Evolutionary conservation across 2,113 vertebrate species (phyloP).

Genomic region (Protobothrops flavoviridis): DNA sequence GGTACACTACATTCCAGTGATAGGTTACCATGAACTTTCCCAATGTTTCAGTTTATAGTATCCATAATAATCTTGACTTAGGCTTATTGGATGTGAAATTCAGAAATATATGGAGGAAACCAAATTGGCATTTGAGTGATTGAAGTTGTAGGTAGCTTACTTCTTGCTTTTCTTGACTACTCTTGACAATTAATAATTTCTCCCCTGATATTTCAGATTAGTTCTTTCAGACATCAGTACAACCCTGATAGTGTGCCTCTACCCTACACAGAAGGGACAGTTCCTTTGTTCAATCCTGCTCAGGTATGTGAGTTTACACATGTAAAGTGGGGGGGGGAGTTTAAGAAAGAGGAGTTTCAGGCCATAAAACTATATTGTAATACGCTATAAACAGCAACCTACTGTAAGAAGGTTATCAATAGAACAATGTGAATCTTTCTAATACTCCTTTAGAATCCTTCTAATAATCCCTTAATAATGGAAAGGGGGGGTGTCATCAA

Average conservation of each 20-base stretch:
- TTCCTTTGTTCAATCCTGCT: conserved; percentile 72
- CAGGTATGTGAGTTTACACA: conserved; percentile 40
- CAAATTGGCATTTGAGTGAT: background rate
- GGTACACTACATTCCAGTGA: background rate
- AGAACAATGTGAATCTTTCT: background rate
- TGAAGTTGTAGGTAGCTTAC: background rate
- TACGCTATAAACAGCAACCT: background rate
- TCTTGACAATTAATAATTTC: background rate
- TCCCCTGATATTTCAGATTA: background rate
- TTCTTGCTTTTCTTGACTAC: background rate
- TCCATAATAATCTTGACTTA: background rate
- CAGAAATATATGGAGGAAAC: background rate
- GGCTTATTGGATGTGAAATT: background rate
- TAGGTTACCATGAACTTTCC: background rate
- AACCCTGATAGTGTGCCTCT: conserved; percentile 14
- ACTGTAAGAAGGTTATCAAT: background rate
- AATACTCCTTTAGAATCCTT: background rate
- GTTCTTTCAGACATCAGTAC: background rate
- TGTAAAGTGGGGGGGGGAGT: background rate
- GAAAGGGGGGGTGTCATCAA: background rate
- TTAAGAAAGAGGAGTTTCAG: background rate
- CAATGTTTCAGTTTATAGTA: background rate
- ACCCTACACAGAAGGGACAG: background rate
- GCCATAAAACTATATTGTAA: background rate
- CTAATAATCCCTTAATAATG: background rate